Percentiles rank a stretch among this genome's conserved stretches.
These are phyloP conservation scores for Orthonyx spaldingii DNA, from an alignment of 2,113 vertebrate species.

Conservation along the genomic window DNA sequence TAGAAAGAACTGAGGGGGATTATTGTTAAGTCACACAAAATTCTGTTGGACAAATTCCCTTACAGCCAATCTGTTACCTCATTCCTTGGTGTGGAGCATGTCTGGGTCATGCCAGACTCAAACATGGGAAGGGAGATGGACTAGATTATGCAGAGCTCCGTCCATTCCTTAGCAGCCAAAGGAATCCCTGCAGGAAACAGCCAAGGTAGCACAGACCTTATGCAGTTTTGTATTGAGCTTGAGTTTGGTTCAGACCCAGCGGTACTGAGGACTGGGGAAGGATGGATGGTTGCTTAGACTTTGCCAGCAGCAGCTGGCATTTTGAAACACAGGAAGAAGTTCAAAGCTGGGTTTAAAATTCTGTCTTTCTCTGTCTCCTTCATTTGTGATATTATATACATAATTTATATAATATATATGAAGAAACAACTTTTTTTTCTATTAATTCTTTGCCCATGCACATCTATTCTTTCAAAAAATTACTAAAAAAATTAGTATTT, in stretches of 20 bases:
- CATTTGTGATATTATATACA: neutral
- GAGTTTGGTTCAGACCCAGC: neutral
- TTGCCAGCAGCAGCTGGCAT: neutral
- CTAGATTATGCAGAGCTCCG: neutral
- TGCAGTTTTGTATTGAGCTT: neutral
- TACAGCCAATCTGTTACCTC: neutral
- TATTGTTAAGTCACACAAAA: neutral
- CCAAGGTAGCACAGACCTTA: accelerated
- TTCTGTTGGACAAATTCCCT: neutral
- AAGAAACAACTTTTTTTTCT: neutral
- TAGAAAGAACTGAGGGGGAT: neutral
- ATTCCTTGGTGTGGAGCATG: neutral
- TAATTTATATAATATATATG: neutral
- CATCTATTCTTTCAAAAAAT: neutral
- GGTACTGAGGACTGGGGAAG: neutral
- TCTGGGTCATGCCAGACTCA: neutral
- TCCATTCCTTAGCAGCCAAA: neutral
- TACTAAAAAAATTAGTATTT: neutral
- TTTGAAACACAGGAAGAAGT: neutral
- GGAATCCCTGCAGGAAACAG: neutral
- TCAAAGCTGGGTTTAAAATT: neutral
- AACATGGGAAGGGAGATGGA: neutral
- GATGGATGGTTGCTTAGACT: neutral
- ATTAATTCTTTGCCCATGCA: neutral
- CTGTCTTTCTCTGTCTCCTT: neutral